phyloP scores from a whole-genome alignment of 2,797 vertebrate species.

The Pagetopsis macropterus region DNA sequence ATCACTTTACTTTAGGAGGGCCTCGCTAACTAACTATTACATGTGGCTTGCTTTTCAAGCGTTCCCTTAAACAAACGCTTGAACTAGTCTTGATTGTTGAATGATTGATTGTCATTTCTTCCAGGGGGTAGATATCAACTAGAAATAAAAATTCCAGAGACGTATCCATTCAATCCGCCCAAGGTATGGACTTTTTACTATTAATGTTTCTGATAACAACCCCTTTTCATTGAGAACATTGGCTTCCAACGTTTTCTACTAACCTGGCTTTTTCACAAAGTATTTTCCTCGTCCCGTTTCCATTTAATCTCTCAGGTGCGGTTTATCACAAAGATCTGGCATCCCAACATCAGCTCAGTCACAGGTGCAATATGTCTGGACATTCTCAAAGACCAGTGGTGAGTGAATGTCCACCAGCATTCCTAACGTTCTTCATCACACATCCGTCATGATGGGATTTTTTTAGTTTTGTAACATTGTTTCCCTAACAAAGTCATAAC shows the following conservation, averaged over 20 bases:
- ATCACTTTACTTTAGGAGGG: background rate
- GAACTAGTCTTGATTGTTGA: background rate
- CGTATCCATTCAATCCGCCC: constrained; percentile 99
- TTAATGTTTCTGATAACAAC: background rate
- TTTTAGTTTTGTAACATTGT: background rate
- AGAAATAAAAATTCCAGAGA: constrained; percentile 99
- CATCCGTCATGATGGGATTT: constrained; percentile 13
- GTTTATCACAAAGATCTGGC: constrained; percentile 99
- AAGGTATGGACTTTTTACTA: constrained; percentile 85
- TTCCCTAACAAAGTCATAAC: background rate
- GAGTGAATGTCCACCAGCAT: constrained; percentile 73
- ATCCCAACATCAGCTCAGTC: constrained; percentile 99
- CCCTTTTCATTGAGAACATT: background rate
- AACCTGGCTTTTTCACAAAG: background rate
- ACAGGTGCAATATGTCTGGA: constrained; percentile 99
- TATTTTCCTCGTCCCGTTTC: background rate
- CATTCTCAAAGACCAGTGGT: constrained; percentile 99
- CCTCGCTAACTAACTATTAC: background rate
- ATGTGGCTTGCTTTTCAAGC: background rate
- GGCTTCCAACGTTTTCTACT: background rate
- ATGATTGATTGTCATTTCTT: constrained; percentile 41
- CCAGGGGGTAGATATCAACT: constrained; percentile 97
- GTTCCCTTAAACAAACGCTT: background rate
- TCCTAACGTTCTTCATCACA: constrained; percentile 16
- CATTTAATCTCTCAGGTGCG: constrained; percentile 86